phyloP scores from a whole-genome alignment of 2,888 invertebrate genomes.

The Himalopsyche tibetana region DNA sequence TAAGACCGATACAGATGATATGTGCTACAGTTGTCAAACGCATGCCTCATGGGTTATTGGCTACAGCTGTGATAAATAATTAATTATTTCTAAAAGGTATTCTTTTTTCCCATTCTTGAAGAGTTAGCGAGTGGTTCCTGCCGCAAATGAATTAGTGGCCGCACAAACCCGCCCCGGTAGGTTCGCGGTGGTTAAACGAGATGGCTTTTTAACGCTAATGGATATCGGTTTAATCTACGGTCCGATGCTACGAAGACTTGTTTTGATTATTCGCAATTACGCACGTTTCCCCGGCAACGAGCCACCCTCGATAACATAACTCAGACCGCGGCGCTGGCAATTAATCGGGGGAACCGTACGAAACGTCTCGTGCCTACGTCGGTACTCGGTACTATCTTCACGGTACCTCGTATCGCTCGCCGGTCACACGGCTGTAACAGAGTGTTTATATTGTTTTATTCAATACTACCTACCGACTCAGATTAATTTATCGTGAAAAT shows the following conservation, averaged over 20 bases:
- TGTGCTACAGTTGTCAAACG: too few relatives aligned
- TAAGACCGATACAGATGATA: too few relatives aligned
- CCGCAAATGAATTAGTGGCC: too few relatives aligned
- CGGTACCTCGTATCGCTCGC: not conserved
- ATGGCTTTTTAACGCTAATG: slow-evolving; percentile 34
- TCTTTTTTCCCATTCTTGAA: too few relatives aligned
- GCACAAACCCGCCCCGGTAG: not conserved
- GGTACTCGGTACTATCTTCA: not conserved
- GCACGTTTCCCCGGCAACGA: slow-evolving; percentile 52
- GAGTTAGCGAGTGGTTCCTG: too few relatives aligned
- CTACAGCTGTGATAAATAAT: too few relatives aligned
- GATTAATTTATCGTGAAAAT: too few relatives aligned
- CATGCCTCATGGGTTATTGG: too few relatives aligned
- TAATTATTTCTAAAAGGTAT: too few relatives aligned
- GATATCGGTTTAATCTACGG: slow-evolving; percentile 31
- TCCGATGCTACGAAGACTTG: slow-evolving; percentile 27
- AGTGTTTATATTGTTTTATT: too few relatives aligned
- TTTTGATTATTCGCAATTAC: slow-evolving; percentile 56
- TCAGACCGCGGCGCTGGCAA: slow-evolving; percentile 55
- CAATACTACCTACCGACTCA: too few relatives aligned
- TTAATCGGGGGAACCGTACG: slow-evolving; percentile 63
- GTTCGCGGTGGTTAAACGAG: slow-evolving; percentile 1
- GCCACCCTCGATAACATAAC: slow-evolving; percentile 46
- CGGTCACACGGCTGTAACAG: not conserved
- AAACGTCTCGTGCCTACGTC: slow-evolving; percentile 59